These are phyloP conservation scores for Oostethus manadensis DNA, from an alignment of 2,113 vertebrate genomes.

Conservation along the genomic window DNA sequence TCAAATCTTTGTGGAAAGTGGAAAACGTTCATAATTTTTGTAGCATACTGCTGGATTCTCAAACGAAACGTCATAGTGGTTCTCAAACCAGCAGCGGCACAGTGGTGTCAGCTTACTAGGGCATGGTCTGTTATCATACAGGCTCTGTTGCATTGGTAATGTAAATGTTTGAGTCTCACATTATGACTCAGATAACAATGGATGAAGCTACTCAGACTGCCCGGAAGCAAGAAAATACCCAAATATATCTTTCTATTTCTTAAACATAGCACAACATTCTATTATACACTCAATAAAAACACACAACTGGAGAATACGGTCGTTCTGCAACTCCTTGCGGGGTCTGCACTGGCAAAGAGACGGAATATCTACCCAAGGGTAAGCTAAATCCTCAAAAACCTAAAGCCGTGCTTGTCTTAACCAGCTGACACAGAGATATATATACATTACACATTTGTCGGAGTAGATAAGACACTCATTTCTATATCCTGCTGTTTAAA, in stretches of 20 bases:
- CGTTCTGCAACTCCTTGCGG: constrained; percentile 7
- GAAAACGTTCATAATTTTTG: too few relatives aligned
- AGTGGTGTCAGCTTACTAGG: constrained; percentile 19
- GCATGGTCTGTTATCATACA: constrained; percentile 24
- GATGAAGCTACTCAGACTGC: constrained; percentile 50
- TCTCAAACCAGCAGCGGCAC: constrained; percentile 2
- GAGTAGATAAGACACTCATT: constrained; percentile 34
- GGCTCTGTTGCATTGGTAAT: constrained; percentile 22
- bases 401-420: constrained; percentile 38
- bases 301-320: constrained; percentile 2
- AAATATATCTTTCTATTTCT: background rate
- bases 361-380: constrained; percentile 39
- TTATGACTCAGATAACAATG: constrained; percentile 61
- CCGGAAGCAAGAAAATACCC: constrained; percentile 18
- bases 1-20: too few relatives aligned
- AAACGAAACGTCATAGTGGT: too few relatives aligned
- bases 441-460: constrained; percentile 15
- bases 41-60: too few relatives aligned
- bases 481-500: too few relatives aligned
- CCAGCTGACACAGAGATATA: constrained; percentile 39
- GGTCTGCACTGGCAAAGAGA: constrained; percentile 32
- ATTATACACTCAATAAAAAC: too few relatives aligned
- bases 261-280: too few relatives aligned
- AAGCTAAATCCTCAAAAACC: constrained; percentile 56
- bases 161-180: constrained; percentile 31